phyloP scores from a whole-genome alignment of 2,888 invertebrate genomes.

The Tryphoninae sp. region DNA sequence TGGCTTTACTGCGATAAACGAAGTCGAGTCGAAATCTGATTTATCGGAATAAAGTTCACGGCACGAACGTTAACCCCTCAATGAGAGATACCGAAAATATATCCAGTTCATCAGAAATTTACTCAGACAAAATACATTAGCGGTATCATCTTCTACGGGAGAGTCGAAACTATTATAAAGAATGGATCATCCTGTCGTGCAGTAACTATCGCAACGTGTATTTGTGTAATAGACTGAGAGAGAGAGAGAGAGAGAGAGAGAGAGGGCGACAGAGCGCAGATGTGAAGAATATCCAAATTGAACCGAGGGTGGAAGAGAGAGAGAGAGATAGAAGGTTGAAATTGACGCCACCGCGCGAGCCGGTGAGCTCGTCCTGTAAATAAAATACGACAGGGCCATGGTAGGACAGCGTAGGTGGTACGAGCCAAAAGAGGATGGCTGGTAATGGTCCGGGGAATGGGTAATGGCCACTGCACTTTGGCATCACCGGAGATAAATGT shows the following conservation, averaged over 20 bases:
- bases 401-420: conserved; percentile 58
- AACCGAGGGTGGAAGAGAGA: conserved; percentile 39
- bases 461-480: conserved; percentile 65
- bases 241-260: conserved; percentile 3
- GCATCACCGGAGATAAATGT: conserved; percentile 66
- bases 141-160: not conserved
- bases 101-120: too few relatives aligned
- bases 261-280: conserved; percentile 32
- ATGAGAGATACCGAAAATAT: too few relatives aligned
- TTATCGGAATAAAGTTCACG: too few relatives aligned
- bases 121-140: too few relatives aligned
- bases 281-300: conserved; percentile 60
- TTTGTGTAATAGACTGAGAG: not conserved
- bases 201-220: not conserved
- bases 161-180: not conserved
- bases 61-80: too few relatives aligned
- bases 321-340: conserved; percentile 51
- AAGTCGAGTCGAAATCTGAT: too few relatives aligned
- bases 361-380: conserved; percentile 60
- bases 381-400: conserved; percentile 62
- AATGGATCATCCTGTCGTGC: not conserved
- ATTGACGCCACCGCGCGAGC: conserved; percentile 59
- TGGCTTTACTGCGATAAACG: too few relatives aligned
- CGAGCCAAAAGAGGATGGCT: conserved; percentile 59
- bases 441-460: conserved; percentile 64